Base-by-base conservation (phyloP, 2,888 invertebrate species). In the Lordiphosa andalusiaca region DNA sequence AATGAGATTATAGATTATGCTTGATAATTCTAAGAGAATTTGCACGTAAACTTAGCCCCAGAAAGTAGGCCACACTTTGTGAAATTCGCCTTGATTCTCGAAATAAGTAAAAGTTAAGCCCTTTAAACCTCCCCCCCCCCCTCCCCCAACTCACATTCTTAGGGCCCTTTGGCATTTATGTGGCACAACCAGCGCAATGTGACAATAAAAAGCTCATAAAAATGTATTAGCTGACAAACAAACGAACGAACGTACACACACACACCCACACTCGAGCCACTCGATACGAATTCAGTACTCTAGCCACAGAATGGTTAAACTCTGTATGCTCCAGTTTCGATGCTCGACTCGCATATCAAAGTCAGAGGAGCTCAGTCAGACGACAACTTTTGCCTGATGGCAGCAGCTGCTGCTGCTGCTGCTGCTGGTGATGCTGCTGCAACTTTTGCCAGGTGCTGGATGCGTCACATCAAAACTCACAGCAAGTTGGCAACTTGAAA, bases 151-250 rank as follows among this genome's bases (percentile, higher is more conserved):
- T 51, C 59, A 67, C 60, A 50, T 58, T 48, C 42, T 55, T 54
- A 56, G 57, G 62, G 38, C 55, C 56, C 57, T 48, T 62, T 64
- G 67, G 36, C 59, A 47, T 63, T 63, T 63, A 63, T 66, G 37
- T 58, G 59, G 67, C 59, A 62, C 60, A 77, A 65, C 62, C 77
- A 84, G 73, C 82, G 72, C 69, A 84, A 84, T 82, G 82, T 67
- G 72, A 71, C 84, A 82, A 74, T 82, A 82, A 75, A 84, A 82
- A 63, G 65, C 84, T 67, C 80, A 84, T 78, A 74, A 75, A 84
- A 82, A 72, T 82, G 62, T 78, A 78, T 75, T 84, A 68, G 75
- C 69, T 67, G 47, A 61, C 38, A 52, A 12, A 36, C n/a, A 38
- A 42, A 42, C 13, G 25, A 9, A 16, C 30, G 33, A 38, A 51